A percentile compares a stretch with the other conserved stretches of the same genome.
Evolutionary conservation across 2,113 vertebrate species (phyloP).

Genomic region (Serinus canaria): DNA sequence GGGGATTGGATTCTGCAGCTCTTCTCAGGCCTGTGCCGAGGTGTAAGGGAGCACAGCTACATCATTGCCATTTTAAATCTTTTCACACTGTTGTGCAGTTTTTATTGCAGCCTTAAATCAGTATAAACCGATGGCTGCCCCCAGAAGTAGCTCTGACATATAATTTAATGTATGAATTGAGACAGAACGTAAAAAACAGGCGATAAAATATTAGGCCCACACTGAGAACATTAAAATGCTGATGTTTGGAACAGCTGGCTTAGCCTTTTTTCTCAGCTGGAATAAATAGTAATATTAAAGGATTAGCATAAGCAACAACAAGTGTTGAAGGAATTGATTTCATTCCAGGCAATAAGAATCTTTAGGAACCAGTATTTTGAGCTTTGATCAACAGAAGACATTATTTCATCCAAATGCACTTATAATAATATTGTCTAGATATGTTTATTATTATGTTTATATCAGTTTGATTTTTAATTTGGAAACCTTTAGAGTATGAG

Average conservation of each 20-base stretch:
- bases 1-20: background rate
- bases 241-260: conserved; percentile 47
- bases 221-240: conserved; percentile 34
- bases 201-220: conserved; percentile 52
- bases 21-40: background rate
- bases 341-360: background rate
- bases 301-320: conserved; percentile 58
- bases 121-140: background rate
- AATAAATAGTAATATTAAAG: conserved; percentile 59
- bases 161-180: conserved; percentile 31
- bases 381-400: background rate
- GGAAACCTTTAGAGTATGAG: background rate
- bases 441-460: background rate
- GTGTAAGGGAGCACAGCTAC: background rate
- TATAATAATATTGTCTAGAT: background rate
- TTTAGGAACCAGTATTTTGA: background rate
- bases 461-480: background rate
- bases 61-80: background rate
- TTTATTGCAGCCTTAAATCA: conserved; percentile 69
- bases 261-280: conserved; percentile 24
- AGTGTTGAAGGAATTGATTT: conserved; percentile 40
- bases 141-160: conserved; percentile 14
- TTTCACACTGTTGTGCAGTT: background rate
- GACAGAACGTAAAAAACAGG: conserved; percentile 55
- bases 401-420: background rate